Conservation (phyloP, 1,140 invertebrate species). For the Drosophila eugracilis region DNA sequence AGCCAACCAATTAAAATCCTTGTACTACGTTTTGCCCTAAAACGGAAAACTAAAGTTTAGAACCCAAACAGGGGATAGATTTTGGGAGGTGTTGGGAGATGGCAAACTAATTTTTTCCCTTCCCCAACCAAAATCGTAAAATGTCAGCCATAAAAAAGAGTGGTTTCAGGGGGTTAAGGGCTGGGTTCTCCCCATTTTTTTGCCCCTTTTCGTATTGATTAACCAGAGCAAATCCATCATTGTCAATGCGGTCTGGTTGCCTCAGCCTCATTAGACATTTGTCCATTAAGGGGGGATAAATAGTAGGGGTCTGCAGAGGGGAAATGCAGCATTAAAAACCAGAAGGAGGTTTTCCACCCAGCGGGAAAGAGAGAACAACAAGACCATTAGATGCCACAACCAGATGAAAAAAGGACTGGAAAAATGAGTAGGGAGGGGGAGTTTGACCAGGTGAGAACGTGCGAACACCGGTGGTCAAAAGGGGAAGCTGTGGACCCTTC, state of each 20-base stretch:
- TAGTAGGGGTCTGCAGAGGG: not conserved
- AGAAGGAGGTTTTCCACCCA: constrained; percentile 1
- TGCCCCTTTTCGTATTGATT: constrained; percentile 76
- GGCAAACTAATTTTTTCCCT: too few species aligned
- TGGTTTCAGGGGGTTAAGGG: not conserved
- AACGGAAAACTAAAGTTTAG: not conserved
- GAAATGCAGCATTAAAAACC: constrained; percentile 24
- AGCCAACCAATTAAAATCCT: constrained; percentile 65
- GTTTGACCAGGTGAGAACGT: constrained; percentile 46
- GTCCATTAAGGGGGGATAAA: constrained; percentile 18
- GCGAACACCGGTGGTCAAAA: constrained; percentile 27
- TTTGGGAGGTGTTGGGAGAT: too few species aligned
- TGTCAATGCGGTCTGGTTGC: constrained; percentile 60
- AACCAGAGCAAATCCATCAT: constrained; percentile 75
- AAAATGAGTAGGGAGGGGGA: not conserved
- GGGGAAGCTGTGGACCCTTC: constrained; percentile 12
- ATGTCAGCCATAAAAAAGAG: not conserved
- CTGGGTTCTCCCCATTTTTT: not conserved
- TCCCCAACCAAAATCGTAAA: not conserved
- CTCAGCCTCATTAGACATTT: constrained; percentile 33
- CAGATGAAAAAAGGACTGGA: constrained; percentile 1
- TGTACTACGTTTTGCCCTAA: constrained; percentile 69
- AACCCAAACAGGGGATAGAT: not conserved
- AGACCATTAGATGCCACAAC: constrained; percentile 35
- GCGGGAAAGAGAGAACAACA: constrained; percentile 29